Percentiles rank a stretch among this genome's conserved stretches.
Conservation (phyloP, 2,113 vertebrate genomes). For the Etheostoma cragini region DNA sequence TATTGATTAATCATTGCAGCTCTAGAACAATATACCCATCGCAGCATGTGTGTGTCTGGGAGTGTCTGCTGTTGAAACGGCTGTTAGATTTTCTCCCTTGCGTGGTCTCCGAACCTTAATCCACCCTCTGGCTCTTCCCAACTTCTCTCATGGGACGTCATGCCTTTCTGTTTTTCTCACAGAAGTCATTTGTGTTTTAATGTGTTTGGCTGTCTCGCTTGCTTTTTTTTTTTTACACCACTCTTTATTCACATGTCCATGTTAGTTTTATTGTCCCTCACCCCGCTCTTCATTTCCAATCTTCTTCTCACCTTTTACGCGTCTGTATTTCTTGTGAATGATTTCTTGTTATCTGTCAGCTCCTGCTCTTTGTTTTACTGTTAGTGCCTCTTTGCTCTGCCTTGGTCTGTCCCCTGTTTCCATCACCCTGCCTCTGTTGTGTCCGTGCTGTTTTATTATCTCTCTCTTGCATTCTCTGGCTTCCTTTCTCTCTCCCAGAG, state of each 20-base stretch:
- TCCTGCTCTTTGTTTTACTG: conserved; percentile 27
- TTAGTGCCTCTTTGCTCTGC: background rate
- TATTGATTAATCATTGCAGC: no score
- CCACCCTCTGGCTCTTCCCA: conserved; percentile 32
- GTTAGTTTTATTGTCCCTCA: background rate
- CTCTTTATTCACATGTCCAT: conserved; percentile 17
- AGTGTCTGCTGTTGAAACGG: conserved; percentile 16
- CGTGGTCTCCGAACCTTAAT: conserved; percentile 28
- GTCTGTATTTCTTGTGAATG: background rate
- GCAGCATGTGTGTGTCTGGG: background rate
- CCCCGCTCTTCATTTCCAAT: background rate
- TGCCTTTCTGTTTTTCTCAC: conserved; percentile 12
- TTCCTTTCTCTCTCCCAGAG: conserved; percentile 24
- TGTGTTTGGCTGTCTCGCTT: background rate
- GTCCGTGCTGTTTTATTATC: conserved; percentile 30
- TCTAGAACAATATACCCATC: background rate
- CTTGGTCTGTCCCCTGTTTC: conserved; percentile 5
- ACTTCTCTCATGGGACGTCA: conserved; percentile 5
- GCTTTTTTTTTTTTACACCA: background rate
- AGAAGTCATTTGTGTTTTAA: conserved; percentile 15
- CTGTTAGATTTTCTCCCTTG: conserved; percentile 22
- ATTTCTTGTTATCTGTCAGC: background rate
- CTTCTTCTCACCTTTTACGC: background rate
- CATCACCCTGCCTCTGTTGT: conserved; percentile 13
- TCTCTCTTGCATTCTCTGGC: conserved; percentile 31